These are phyloP conservation scores for Clusia tigrina DNA, from an alignment of 2,888 invertebrate species.

Conservation along the genomic window DNA sequence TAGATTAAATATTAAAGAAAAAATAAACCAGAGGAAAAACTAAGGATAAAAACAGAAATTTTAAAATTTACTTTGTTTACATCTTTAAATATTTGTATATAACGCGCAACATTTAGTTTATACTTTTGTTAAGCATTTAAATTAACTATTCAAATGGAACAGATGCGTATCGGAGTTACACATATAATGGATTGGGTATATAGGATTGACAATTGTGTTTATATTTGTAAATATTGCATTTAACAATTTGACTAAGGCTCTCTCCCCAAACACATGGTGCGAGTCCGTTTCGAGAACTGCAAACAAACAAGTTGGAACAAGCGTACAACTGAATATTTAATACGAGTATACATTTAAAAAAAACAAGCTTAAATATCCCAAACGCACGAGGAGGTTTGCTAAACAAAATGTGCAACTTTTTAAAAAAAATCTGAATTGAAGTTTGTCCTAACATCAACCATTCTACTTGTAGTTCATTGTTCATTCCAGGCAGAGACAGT, in stretches of 20 bases:
- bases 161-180: background rate
- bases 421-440: too few species aligned
- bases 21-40: background rate
- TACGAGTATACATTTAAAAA: too few species aligned
- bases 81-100: conserved; percentile 14
- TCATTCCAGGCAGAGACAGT: too few species aligned
- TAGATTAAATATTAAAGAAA: background rate
- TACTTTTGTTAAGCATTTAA: background rate
- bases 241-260: conserved; percentile 10
- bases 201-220: background rate
- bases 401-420: too few species aligned
- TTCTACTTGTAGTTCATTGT: too few species aligned
- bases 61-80: background rate
- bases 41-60: background rate
- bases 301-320: too few species aligned
- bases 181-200: background rate
- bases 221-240: background rate
- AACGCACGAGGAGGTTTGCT: too few species aligned
- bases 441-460: too few species aligned
- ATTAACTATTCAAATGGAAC: background rate
- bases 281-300: too few species aligned
- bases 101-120: conserved; percentile 5
- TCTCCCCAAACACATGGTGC: too few species aligned
- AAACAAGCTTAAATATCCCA: too few species aligned
- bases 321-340: too few species aligned